phyloP scores from a whole-genome alignment of 2,113 vertebrate species.

The Symphodus melops region DNA sequence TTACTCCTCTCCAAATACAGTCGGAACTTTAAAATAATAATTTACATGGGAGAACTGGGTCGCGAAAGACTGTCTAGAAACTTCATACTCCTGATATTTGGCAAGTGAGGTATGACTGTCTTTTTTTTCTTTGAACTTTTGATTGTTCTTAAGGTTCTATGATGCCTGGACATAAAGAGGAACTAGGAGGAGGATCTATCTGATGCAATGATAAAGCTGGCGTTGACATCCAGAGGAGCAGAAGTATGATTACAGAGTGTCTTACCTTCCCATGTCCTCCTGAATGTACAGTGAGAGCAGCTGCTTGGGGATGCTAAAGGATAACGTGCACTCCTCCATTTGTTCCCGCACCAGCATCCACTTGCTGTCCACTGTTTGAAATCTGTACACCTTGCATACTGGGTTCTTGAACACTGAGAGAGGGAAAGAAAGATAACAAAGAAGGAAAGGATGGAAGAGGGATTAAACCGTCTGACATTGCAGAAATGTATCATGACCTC shows the following conservation, averaged over 20 bases:
- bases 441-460: not conserved
- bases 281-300: slow-evolving; percentile 93
- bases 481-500: slow-evolving; percentile 19
- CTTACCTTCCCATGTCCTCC: slow-evolving; percentile 95
- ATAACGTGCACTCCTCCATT: slow-evolving; percentile 96
- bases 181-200: not conserved
- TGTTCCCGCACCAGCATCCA: slow-evolving; percentile 96
- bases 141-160: slow-evolving; percentile 2
- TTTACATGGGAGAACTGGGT: slow-evolving; percentile 47
- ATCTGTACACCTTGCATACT: slow-evolving; percentile 93
- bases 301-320: slow-evolving; percentile 95
- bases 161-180: not conserved
- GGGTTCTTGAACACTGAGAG: slow-evolving; percentile 93
- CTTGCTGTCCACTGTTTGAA: slow-evolving; percentile 94
- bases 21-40: slow-evolving; percentile 63
- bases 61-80: slow-evolving; percentile 2
- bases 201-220: slow-evolving; percentile 8
- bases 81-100: slow-evolving; percentile 15
- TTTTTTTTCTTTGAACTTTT: slow-evolving; percentile 31
- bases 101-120: slow-evolving; percentile 13
- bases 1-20: slow-evolving; percentile 61
- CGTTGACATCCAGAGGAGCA: slow-evolving; percentile 1
- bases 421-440: slow-evolving; percentile 40
- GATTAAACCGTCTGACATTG: slow-evolving; percentile 15
- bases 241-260: not conserved